Evolutionary conservation across 2,113 vertebrate species (phyloP), one percentile per base, ranked within the genome.

Genomic region (Elaphurus davidianus): DNA sequence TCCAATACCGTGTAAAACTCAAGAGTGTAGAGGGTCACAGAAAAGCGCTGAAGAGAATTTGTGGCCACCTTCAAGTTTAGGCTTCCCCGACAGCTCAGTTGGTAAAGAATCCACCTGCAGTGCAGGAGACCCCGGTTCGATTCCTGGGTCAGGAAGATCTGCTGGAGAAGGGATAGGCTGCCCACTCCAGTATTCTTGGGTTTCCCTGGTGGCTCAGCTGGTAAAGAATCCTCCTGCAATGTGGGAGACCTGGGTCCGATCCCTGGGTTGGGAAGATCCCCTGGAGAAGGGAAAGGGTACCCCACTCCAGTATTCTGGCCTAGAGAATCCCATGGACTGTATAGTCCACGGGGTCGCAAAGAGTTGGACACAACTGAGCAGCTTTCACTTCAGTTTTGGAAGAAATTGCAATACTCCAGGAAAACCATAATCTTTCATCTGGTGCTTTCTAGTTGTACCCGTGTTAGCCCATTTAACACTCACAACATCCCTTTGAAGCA

Each of bases 321-420:
- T 54, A 2, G 52, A 54, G 52, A 54, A 71, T 71, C 6, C 2
- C n/a, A 71, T 71, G 67, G 19, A 36, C 67, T 71, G 5, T 12
- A 71, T 12, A 71, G n/a, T 12, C 10, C 19, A 40, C 23, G n/a
- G 10, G 5, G 5, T 40, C 0, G 0, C 19, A 40, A 25, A 74
- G 67, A 74, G 21, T 13, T 0, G 10, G n/a, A 74, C 67, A 40
- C n/a, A 6, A 71, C 67, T 71, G 67, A 71, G 67, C 67, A 40
- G 40, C 67, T 40, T 71, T 23, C 67, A 25, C 19, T 74, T 21
- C 16, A 19, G 13, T 78, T 57, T 52, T 17, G 81, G 30, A 33
- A 92, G 74, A 90, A 25, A 64, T 0, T 52, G 33, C 1, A 78
- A 11, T 33, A 36, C 28, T 74, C 14, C 12, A 47, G 40, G 19